These are phyloP conservation scores for Corydoras maculifer DNA, from an alignment of 2,113 vertebrate species.

Conservation along the genomic window DNA sequence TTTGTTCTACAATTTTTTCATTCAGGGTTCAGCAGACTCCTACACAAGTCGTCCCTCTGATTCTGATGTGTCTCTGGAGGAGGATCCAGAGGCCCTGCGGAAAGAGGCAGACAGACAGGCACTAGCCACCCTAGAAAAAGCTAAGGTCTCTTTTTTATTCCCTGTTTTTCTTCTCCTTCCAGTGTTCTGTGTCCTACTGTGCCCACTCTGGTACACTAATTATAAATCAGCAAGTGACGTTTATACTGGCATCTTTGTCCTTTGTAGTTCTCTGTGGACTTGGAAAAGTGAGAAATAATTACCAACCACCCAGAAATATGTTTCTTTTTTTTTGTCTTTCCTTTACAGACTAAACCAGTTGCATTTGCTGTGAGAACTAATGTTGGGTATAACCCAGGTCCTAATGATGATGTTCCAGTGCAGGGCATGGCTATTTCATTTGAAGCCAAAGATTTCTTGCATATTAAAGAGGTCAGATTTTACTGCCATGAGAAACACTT, in stretches of 20 bases:
- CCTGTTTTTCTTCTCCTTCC: too few species aligned
- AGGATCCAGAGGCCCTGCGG: conserved; percentile 88
- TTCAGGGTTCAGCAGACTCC: conserved; percentile 93
- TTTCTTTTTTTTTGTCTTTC: not conserved
- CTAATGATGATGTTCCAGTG: conserved; percentile 85
- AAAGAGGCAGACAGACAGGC: conserved; percentile 94
- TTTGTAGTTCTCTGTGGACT: not conserved
- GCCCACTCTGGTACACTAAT: not conserved
- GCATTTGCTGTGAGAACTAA: conserved; percentile 95
- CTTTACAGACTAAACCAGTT: conserved; percentile 85
- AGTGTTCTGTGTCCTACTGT: not conserved
- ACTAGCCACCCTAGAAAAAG: conserved; percentile 92
- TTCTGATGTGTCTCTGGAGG: conserved; percentile 93
- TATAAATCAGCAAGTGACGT: not conserved
- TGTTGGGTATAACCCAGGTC: conserved; percentile 89
- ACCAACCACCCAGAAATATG: not conserved
- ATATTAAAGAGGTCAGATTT: conserved; percentile 90
- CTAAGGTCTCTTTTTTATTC: conserved; percentile 74
- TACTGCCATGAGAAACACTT: not conserved
- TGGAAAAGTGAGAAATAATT: not conserved
- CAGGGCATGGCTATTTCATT: conserved; percentile 97
- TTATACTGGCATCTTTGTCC: not conserved
- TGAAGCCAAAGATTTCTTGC: conserved; percentile 94
- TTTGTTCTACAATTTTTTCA: conserved; percentile 11
- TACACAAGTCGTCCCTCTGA: conserved; percentile 96